phyloP scores from a whole-genome alignment of 1,140 invertebrate genomes.

The Colletes gigas region DNA sequence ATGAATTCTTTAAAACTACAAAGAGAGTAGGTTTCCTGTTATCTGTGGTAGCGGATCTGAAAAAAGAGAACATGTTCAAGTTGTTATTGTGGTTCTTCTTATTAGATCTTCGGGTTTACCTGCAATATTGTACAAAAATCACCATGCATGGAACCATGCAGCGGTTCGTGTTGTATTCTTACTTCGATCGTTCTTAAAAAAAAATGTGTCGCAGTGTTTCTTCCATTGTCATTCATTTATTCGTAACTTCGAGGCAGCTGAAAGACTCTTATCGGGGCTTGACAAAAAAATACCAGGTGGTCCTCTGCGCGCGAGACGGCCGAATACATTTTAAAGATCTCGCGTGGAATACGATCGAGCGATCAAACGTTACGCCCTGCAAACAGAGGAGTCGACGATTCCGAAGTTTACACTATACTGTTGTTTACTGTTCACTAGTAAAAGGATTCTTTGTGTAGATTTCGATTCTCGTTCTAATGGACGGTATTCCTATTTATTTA shows the following conservation, averaged over 20 bases:
- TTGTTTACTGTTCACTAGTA: not conserved
- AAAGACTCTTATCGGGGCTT: slow-evolving; percentile 18
- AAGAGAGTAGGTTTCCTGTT: no score
- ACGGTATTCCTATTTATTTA: no score
- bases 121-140: not conserved
- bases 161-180: not conserved
- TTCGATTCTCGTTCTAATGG: not conserved
- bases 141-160: not conserved
- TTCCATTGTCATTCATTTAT: slow-evolving; percentile 36
- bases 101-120: not conserved
- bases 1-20: no score
- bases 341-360: not conserved
- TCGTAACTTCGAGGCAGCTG: slow-evolving; percentile 27
- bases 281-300: slow-evolving; percentile 37
- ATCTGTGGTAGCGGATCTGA: not conserved
- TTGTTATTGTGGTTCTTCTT: not conserved
- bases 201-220: slow-evolving; percentile 10
- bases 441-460: not conserved
- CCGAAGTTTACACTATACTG: not conserved
- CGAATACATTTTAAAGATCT: slow-evolving; percentile 1
- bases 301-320: not conserved
- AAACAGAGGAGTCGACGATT: slow-evolving; percentile 1
- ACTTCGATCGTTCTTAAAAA: not conserved
- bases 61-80: not conserved
- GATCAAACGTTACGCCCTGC: slow-evolving; percentile 1